phyloP scores from a whole-genome alignment of 2,113 vertebrate species.

The Lepus americanus region DNA sequence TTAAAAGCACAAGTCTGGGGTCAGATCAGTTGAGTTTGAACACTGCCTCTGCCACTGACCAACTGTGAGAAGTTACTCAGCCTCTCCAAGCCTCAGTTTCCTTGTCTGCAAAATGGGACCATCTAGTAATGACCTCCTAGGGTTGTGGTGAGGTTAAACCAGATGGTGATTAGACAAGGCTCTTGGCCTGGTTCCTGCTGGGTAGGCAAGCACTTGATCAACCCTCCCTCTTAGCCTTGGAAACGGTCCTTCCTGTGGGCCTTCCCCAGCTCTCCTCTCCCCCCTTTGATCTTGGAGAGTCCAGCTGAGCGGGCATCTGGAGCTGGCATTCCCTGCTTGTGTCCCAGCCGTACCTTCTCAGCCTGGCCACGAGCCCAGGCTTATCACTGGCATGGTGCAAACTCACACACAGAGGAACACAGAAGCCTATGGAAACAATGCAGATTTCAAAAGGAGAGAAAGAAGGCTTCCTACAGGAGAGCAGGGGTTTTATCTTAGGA shows the following conservation, averaged over 20 bases:
- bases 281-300: not conserved
- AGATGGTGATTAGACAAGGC: not conserved
- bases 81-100: not conserved
- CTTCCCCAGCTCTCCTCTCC: not conserved
- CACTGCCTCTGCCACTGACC: not conserved
- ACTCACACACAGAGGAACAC: not conserved
- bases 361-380: not conserved
- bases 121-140: not conserved
- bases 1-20: not conserved
- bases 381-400: not conserved
- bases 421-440: not conserved
- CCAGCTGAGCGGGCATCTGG: not conserved
- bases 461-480: not conserved
- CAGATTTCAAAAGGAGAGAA: not conserved
- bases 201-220: rapidly evolving
- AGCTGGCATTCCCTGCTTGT: not conserved
- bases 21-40: not conserved
- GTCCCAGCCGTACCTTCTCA: not conserved
- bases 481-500: not conserved
- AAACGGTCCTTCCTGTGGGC: not conserved
- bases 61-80: not conserved
- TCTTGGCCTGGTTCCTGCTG: not conserved
- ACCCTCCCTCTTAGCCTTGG: not conserved
- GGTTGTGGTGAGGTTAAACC: not conserved
- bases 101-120: not conserved